phyloP scores from a whole-genome alignment of 1,140 invertebrate genomes.

The Heliothis subflexa region DNA sequence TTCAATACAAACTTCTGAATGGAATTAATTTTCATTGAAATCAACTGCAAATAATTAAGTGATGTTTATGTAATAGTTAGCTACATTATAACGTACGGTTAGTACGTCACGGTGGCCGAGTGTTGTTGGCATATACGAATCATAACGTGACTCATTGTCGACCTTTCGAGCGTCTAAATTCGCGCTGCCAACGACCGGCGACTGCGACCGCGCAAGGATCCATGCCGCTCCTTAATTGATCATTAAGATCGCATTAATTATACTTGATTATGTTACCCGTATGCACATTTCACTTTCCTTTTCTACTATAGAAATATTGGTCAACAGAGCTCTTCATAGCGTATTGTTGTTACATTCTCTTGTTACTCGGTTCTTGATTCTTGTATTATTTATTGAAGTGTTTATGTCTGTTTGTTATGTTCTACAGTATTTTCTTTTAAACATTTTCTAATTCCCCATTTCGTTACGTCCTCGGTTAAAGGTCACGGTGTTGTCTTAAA shows the following conservation, averaged over 20 bases:
- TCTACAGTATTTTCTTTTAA: not conserved
- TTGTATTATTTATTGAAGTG: not conserved
- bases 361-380: not conserved
- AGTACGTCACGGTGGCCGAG: conserved; percentile 34
- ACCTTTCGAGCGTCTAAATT: conserved; percentile 79
- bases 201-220: conserved; percentile 40
- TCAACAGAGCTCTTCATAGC: not conserved
- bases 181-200: conserved; percentile 72
- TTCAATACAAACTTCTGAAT: not conserved
- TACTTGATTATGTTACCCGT: conserved; percentile 34
- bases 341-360: not conserved
- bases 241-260: conserved; percentile 53
- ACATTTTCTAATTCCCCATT: conserved; percentile 31
- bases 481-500: conserved; percentile 53
- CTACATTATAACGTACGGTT: not conserved
- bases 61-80: conserved; percentile 16
- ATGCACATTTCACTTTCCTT: conserved; percentile 36
- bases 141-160: conserved; percentile 69
- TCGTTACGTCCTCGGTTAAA: conserved; percentile 50
- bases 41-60: not conserved
- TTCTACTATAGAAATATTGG: not conserved
- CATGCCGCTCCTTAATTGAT: conserved; percentile 50
- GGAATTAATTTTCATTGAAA: conserved; percentile 7
- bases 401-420: not conserved
- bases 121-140: conserved; percentile 52